Base-by-base conservation (phyloP, 1,140 invertebrate species). In the Micrasema longulum region DNA sequence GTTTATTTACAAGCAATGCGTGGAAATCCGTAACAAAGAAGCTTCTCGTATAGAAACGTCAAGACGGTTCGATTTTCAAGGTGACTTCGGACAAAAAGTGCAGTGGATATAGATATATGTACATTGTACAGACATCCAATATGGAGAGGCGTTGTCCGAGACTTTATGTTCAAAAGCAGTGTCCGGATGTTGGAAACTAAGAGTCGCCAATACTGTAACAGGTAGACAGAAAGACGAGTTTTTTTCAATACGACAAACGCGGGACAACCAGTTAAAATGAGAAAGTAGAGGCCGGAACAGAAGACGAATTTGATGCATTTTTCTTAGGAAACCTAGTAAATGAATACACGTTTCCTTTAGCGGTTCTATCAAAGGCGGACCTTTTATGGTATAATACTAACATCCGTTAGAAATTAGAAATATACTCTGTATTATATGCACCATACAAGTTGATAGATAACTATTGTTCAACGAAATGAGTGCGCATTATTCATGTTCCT, bases 71-170 rank as follows among this genome's bases (percentile, higher is more conserved):
- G 7, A 22, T 26, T 20, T 63, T 57, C 26, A 70, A 70, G 68
- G 68, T 70, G 57, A 70, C 26, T 63, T 57, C 36, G 57, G 31
- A 31, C 35, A 69, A 70, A 70, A 70, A 70, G 43, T 64, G 45
- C 36, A 22, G 63, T 55, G 52, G 57, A 70, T 36, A 70, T 45
- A 52, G 63, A 70, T 1, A 45, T 36, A 70, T 47, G 41, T 63
- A 70, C 5, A 45, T 22, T 57, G 12, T 35, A 11, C 7, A 53
- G 10, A 53, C 26, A 31, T 31, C 7, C 7, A 31, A 57, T 43
- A 62, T 47, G 60, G 60, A 64, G 20, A 47, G 43, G 60, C n/a
- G 35, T 2, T 31, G 26, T 31, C 26, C 26, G 26, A 7, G 2
- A 31, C 26, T 31, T 31, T 7, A 7, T 31, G 26, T 31, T 7